Conservation (phyloP, 2,113 vertebrate genomes). For the Brienomyrus longianalis region DNA sequence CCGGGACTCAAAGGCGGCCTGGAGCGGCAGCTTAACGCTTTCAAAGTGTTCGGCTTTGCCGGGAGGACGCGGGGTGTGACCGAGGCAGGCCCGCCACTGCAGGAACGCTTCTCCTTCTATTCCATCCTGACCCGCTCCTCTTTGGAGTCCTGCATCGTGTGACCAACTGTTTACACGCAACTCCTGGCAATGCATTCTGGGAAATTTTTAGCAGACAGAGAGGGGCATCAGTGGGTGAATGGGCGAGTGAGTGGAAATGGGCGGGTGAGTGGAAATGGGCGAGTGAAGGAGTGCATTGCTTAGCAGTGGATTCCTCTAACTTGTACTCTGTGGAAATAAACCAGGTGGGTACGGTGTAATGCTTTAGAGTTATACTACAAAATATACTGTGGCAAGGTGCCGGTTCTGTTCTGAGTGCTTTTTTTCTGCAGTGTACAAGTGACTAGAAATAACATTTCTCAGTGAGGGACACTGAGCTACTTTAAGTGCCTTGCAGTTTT, state of each 20-base stretch:
- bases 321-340: background rate
- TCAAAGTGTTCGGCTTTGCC: slow-evolving; percentile 32
- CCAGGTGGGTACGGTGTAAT: background rate
- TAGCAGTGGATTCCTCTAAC: background rate
- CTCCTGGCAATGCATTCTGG: background rate
- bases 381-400: background rate
- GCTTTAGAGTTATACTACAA: background rate
- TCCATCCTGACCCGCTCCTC: background rate
- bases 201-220: background rate
- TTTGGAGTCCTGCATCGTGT: background rate
- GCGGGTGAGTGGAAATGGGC: background rate
- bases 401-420: background rate
- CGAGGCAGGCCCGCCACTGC: background rate
- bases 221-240: background rate
- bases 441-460: too few species aligned
- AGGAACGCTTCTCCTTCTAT: background rate
- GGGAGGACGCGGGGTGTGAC: slow-evolving; percentile 23
- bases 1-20: slow-evolving; percentile 19
- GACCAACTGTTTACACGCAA: background rate
- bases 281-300: background rate
- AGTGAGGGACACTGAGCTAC: background rate
- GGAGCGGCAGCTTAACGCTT: slow-evolving; percentile 33
- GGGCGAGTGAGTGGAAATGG: background rate
- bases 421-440: background rate
- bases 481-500: background rate